phyloP scores from a whole-genome alignment of 2,797 vertebrate genomes.

The Petrocephalus sullivani region DNA sequence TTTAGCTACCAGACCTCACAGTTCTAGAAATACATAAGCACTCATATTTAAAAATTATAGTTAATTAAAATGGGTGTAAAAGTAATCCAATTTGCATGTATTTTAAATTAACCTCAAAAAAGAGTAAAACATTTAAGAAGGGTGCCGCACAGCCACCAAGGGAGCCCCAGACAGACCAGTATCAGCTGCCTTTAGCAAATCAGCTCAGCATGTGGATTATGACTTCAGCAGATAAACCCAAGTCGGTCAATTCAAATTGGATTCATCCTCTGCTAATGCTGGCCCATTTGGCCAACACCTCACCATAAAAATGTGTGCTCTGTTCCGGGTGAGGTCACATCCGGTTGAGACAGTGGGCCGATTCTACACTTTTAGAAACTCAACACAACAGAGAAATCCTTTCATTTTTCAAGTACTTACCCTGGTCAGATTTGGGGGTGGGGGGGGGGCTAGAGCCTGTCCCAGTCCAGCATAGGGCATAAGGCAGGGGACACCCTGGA shows the following conservation, averaged over 20 bases:
- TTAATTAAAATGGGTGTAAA: neutral
- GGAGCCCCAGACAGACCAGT: slow-evolving; percentile 39
- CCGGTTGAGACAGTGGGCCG: neutral
- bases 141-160: slow-evolving; percentile 6
- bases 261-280: neutral
- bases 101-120: neutral
- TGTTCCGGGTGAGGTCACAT: neutral
- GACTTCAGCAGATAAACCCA: neutral
- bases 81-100: slow-evolving; percentile 1
- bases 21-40: neutral
- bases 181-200: neutral
- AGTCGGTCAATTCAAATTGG: neutral
- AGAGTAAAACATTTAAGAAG: neutral
- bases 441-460: neutral
- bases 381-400: neutral
- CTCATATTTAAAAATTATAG: neutral
- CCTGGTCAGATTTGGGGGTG: neutral
- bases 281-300: neutral
- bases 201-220: neutral
- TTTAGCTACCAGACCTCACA: neutral
- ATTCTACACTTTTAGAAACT: neutral
- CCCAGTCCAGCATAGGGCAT: neutral
- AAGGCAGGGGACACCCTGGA: no score
- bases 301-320: neutral
- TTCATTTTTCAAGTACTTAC: neutral